Percentiles rank a stretch among this genome's conserved stretches.
These are phyloP conservation scores for Coregonus sp. DNA, from an alignment of 2,797 vertebrate species.

Conservation along the genomic window DNA sequence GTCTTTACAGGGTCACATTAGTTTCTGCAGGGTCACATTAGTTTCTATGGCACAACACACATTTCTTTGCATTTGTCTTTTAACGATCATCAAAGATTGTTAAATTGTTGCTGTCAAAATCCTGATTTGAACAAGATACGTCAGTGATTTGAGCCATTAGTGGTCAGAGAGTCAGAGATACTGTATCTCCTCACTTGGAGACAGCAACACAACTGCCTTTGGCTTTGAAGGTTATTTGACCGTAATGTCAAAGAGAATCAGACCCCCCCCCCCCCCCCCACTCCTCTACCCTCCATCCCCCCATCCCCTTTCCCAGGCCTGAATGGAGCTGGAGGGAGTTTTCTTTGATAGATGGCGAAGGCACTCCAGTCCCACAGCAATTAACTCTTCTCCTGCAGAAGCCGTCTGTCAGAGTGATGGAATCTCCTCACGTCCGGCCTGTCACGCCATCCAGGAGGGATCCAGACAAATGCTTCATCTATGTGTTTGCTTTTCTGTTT, in stretches of 20 bases:
- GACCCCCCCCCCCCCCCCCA: not conserved
- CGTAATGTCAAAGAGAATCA: slow-evolving; percentile 17
- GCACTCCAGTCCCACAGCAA: slow-evolving; percentile 21
- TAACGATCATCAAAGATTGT: not conserved
- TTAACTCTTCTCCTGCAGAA: slow-evolving; percentile 25
- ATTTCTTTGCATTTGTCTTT: not conserved
- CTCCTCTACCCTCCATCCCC: not conserved
- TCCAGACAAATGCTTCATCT: slow-evolving; percentile 71
- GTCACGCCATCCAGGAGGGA: slow-evolving; percentile 66
- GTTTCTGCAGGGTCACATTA: no score
- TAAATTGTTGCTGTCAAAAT: not conserved
- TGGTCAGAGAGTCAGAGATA: not conserved
- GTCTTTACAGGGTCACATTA: no score
- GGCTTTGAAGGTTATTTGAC: slow-evolving; percentile 16
- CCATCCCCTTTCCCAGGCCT: not conserved
- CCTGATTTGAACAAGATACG: not conserved
- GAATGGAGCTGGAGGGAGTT: not conserved
- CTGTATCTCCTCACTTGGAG: not conserved
- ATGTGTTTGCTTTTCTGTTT: slow-evolving; percentile 72
- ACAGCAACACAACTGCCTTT: not conserved
- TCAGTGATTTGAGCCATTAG: no score
- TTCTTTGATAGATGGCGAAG: slow-evolving; percentile 14
- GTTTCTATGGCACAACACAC: not conserved
- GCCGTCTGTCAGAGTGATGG: slow-evolving; percentile 19
- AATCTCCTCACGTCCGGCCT: slow-evolving; percentile 33